Evolutionary conservation across 2,113 vertebrate genomes (phyloP).

Genomic region (Cacatua alba): DNA sequence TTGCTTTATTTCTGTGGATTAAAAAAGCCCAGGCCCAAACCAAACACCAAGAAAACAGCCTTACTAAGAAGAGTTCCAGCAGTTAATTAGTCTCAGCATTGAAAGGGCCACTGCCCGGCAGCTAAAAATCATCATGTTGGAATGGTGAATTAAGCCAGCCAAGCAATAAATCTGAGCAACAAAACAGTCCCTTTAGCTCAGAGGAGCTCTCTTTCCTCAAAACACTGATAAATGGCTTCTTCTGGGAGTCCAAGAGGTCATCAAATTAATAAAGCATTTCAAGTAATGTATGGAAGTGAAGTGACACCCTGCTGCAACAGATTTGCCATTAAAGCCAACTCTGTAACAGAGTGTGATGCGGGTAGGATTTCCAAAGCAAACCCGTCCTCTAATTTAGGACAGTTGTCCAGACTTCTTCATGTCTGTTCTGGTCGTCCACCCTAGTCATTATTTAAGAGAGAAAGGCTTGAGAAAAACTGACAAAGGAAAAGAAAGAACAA

Average conservation of each 20-base stretch:
- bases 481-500: background rate
- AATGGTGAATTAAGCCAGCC: constrained; percentile 58
- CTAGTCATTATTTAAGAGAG: background rate
- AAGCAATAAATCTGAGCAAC: constrained; percentile 62
- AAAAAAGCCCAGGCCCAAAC: background rate
- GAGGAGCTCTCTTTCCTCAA: constrained; percentile 7
- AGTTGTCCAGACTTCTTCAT: constrained; percentile 33
- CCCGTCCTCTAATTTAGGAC: constrained; percentile 20
- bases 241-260: constrained; percentile 33
- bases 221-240: constrained; percentile 46
- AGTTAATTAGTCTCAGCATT: constrained; percentile 56
- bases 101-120: constrained; percentile 56
- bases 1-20: constrained; percentile 5
- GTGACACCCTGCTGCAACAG: constrained; percentile 46
- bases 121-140: constrained; percentile 55
- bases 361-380: constrained; percentile 17
- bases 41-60: background rate
- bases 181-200: constrained; percentile 47
- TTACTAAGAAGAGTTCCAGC: constrained; percentile 10
- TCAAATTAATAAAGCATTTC: constrained; percentile 63
- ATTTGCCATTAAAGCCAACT: constrained; percentile 36
- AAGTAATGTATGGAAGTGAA: constrained; percentile 47
- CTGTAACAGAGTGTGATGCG: constrained; percentile 4
- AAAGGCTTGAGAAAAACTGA: background rate
- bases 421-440: background rate